Evolutionary conservation across 2,797 vertebrate species (phyloP), one percentile per base, ranked within the genome.

Genomic region (Ceryle rudis): DNA sequence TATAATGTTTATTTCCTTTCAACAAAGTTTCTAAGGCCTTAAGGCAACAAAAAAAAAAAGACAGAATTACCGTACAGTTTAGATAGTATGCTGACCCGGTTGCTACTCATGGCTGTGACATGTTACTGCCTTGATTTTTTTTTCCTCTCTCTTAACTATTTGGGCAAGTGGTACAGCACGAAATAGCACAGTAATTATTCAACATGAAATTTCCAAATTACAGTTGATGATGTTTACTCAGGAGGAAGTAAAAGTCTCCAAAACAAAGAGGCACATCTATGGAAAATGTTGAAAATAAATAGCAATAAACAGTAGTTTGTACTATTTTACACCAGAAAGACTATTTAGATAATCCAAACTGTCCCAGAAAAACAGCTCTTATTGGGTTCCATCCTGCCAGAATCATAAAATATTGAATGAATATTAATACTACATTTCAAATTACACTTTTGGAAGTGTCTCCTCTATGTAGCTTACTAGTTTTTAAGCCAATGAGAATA

Each of bases 301-400:
- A 90, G 83, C 90, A 95, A 93, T 96, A 92, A 95, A 44, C 21
- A 70, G 13, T 46, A 55, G 7, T 66, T 83, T 75, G 10, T 92
- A 44, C 54, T 54, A 6, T 71, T 92, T 86, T 91, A 57, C 72
- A 78, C 12, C 5, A 8, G 26, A 21, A 93, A 84, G 47, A 58
- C 29, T 55, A 29, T 57, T 89, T 90, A 51, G 5, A 11, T 49
- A 66, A 90, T 86, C 46, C 52, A 74, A 84, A 84, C 26, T n/a
- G 9, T 39, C 64, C 73, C 16, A 80, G 29, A 64, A 73, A 75
- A 82, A 26, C 72, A 55, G 25, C 39, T 65, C 28, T 84, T 58
- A 13, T 47, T 70, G 39, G 31, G 13, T 69, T 44, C 35, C 15
- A 51, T 82, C 52, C 37, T 82, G 18, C 16, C 67, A 71, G 14